phyloP scores from a whole-genome alignment of 2,797 vertebrate genomes.

The Diplodus sargus region DNA sequence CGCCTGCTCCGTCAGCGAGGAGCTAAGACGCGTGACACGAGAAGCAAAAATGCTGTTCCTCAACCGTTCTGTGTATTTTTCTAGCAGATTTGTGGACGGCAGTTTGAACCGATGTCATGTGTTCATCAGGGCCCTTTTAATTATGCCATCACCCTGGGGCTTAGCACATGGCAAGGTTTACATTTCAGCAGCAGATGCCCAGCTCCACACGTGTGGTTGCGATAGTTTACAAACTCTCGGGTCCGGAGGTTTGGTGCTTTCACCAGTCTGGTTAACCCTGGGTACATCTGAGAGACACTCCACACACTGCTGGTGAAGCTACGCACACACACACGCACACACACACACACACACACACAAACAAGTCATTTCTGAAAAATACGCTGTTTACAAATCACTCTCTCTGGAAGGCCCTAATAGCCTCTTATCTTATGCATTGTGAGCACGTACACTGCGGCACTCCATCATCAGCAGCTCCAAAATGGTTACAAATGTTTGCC shows the following conservation, averaged over 20 bases:
- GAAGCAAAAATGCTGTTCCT: slow-evolving; percentile 24
- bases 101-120: slow-evolving; percentile 58
- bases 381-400: slow-evolving; percentile 10
- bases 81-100: slow-evolving; percentile 53
- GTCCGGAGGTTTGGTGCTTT: slow-evolving; percentile 80
- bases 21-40: slow-evolving; percentile 35
- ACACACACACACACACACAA: slow-evolving; percentile 32
- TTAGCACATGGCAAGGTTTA: slow-evolving; percentile 53
- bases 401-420: neutral
- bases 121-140: slow-evolving; percentile 71
- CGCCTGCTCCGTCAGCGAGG: slow-evolving; percentile 55
- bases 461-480: slow-evolving; percentile 3
- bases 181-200: slow-evolving; percentile 58
- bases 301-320: slow-evolving; percentile 41
- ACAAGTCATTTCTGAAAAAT: slow-evolving; percentile 38
- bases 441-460: neutral
- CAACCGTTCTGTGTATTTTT: slow-evolving; percentile 55
- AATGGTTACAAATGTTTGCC: slow-evolving; percentile 37
- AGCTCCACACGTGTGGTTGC: slow-evolving; percentile 72
- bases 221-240: slow-evolving; percentile 84
- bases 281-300: slow-evolving; percentile 62
- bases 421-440: slow-evolving; percentile 14
- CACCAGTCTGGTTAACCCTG: slow-evolving; percentile 78
- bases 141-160: slow-evolving; percentile 60
- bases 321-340: slow-evolving; percentile 19